Evolutionary conservation across 2,797 vertebrate species (phyloP), one percentile per base, ranked within the genome.

Genomic region (Pseudochaenichthys georgianus): DNA sequence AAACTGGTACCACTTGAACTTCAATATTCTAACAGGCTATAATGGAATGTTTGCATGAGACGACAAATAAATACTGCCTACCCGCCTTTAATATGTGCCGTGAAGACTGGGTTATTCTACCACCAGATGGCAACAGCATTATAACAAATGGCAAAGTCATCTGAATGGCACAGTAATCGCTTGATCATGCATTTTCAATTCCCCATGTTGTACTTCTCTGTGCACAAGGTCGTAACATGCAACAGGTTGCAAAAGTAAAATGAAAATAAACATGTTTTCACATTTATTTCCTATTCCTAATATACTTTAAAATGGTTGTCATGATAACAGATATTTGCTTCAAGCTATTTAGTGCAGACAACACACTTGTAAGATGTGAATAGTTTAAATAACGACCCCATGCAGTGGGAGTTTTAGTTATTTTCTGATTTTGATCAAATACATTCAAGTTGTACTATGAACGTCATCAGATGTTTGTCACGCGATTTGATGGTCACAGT

Each of bases 71-170:
- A 38, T 38, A 38, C 34, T 38, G 34, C 7, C 34, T 38, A 38
- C 34, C 34, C 34, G 7, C 34, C 34, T 38, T 38, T 38, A 38
- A 38, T 38, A 38, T 38, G 34, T 38, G 23, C 41, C 31, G 31
- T 58, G 47, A 62, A 57, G 34, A 48, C 28, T 28, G 61, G 43
- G 19, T 59, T 4, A 46, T 60, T 9, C 16, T 59, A 55, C 70
- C 82, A 81, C 80, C 54, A 75, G 73, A 51, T 76, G 78, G 61
- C 75, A 63, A 78, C 68, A 67, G 61, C 61, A 70, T 66, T 43
- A 31, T 16, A 50, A 64, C 52, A 38, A 19, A 48, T 23, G 45
- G 21, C 16, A 41, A 70, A 70, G 38, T 72, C 41, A 73, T 48
- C 21, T 68, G n/a, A 43, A 48, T 65, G 70, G 59, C 67, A 46